Base-by-base conservation (phyloP, 2,888 invertebrate species). In the Lithophane ornitopus region DNA sequence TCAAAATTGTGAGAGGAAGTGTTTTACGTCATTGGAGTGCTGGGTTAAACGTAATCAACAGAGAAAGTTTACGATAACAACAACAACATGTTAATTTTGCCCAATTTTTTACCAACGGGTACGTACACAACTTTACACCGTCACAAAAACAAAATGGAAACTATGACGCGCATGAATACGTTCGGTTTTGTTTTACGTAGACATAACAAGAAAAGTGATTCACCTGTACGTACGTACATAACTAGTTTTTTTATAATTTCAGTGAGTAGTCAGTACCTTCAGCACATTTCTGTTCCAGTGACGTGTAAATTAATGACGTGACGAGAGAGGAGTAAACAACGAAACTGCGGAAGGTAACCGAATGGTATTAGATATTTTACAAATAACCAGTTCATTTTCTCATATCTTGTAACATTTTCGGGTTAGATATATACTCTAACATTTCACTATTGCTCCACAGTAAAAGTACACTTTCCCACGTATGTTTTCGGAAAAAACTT, bases 161-260 rank as follows among this genome's bases (percentile, higher is more conserved):
- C 71, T 81, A 70, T 84, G 80, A 88, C 84, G 81, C 75, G 62
- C 63, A 22, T 46, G 44, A 70, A 68, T 61, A 63, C 73, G 71
- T 82, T 65, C 70, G 52, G 72, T 76, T 77, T 81, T 63, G 83
- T 79, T 70, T 78, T 85, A 82, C 84, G 75, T 85, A 68, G 56
- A 61, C n/a, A 72, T 49, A 70, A 67, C n/a, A 41, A 67, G 63
- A 77, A 72, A 56, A 62, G 74, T 87, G 85, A 86, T 41, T 87
- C 87, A 87, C 49, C 39, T 74, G 68, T 61, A 63, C 12, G 6
- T 66, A 71, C 76, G 74, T 70, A 67, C 28, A n/a, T 28, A 65
- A n/a, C 61, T 41, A n/a, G n/a, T 70, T 22, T 81, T 9, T 56
- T 7, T 68, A 70, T 46, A 49, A 22, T 58, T 65, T 65, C 19